phyloP scores from a whole-genome alignment of 2,113 vertebrate species.

The Columba livia region DNA sequence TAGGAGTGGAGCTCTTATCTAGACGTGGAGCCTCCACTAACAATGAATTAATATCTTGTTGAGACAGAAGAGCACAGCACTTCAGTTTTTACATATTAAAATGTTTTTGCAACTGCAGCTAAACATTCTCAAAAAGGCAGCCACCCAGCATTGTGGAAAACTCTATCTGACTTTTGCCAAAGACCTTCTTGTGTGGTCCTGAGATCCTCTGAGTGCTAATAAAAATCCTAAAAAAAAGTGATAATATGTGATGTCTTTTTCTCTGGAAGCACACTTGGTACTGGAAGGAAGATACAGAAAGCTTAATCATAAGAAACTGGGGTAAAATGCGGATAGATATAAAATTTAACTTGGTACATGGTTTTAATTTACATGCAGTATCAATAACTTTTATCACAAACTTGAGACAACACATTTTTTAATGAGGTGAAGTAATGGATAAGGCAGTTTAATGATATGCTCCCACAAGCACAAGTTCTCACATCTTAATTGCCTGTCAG shows the following conservation, averaged over 20 bases:
- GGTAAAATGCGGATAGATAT: background rate
- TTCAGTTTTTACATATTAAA: background rate
- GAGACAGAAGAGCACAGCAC: background rate
- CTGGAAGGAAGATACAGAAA: background rate
- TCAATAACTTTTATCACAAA: background rate
- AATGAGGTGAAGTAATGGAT: background rate
- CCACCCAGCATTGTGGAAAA: background rate
- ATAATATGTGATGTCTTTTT: background rate
- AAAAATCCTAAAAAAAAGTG: background rate
- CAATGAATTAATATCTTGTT: background rate
- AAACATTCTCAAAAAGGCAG: background rate
- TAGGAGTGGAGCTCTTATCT: background rate
- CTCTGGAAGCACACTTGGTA: background rate
- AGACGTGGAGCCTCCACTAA: background rate
- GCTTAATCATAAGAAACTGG: background rate
- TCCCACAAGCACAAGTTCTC: background rate
- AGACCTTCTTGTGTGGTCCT: slow-evolving; percentile 19
- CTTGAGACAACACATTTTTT: background rate
- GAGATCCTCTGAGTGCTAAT: background rate
- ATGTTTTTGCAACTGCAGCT: background rate
- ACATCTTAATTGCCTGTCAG: background rate
- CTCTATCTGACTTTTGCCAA: background rate
- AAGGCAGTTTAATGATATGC: background rate
- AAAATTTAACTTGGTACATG: background rate
- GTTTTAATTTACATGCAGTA: background rate